Conservation (phyloP, 2,113 vertebrate species). For the Nesogale talazaci region DNA sequence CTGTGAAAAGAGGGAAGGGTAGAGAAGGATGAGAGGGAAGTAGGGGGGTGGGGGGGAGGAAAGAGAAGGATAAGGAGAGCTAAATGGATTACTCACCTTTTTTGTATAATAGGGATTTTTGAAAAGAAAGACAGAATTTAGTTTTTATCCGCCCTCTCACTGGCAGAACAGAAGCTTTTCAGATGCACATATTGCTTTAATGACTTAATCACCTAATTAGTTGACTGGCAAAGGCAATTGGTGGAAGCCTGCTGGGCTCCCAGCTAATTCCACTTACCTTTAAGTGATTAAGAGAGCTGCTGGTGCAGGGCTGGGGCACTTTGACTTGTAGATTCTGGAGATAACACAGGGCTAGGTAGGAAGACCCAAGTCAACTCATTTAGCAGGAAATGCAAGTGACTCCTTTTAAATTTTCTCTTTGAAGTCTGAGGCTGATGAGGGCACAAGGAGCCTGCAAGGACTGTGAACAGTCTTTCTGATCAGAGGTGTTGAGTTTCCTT, state of each 20-base stretch:
- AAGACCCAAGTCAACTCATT: slow-evolving; percentile 82
- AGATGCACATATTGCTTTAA: slow-evolving; percentile 90
- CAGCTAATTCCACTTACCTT: slow-evolving; percentile 87
- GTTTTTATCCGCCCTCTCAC: slow-evolving; percentile 92
- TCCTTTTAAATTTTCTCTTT: slow-evolving; percentile 77
- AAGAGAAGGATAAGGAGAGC: too few relatives aligned
- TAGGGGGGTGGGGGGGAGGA: neutral
- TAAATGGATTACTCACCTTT: too few relatives aligned
- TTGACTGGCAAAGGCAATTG: slow-evolving; percentile 90
- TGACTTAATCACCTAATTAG: slow-evolving; percentile 98
- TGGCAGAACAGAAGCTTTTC: slow-evolving; percentile 89
- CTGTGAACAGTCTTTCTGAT: rapidly evolving
- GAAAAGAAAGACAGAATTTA: slow-evolving; percentile 80
- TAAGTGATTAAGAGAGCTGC: slow-evolving; percentile 84
- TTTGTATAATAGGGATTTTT: neutral
- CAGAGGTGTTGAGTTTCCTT: neutral
- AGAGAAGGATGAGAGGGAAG: neutral
- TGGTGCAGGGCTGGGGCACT: neutral
- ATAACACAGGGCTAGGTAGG: slow-evolving; percentile 72
- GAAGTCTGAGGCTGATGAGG: neutral
- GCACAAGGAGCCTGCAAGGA: rapidly evolving
- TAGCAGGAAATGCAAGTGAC: slow-evolving; percentile 77
- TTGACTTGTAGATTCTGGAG: slow-evolving; percentile 61
- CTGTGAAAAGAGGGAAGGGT: slow-evolving; percentile 70
- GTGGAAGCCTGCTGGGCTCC: slow-evolving; percentile 88